Base-by-base conservation (phyloP, 2,888 invertebrate species). In the Machimus atricapillus region DNA sequence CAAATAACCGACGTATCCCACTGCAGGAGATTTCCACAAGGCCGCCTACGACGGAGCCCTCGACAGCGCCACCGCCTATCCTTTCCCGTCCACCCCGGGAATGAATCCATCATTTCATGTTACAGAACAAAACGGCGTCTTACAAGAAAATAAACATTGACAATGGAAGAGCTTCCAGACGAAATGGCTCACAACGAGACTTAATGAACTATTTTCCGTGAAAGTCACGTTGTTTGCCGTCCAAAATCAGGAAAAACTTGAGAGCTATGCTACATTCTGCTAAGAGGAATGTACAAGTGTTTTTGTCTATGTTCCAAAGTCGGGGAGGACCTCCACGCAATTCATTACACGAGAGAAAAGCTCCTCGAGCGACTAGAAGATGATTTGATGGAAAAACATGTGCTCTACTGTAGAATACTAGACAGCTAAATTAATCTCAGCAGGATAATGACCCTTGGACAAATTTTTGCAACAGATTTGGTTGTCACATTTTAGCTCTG, bases 201-300 rank as follows among this genome's bases (percentile, higher is more conserved):
- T 76, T 76, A 76, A 76, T 76, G 76, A 76, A 76, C 76, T 76
- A 76, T 76, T 76, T 76, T 37, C 76, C 27, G 76, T 34, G 37
- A 76, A 76, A 76, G 76, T 76, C 76, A 76, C 76, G 76, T 76
- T 76, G 27, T 76, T 37, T 76, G 76, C 37, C 76, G 76, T 76
- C 76, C 76, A 37, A 37, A 76, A 37, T 76, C 76, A 76, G 76
- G 37, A 76, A 76, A 66, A 66, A 66, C 66, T 66, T 27, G 66
- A 66, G 27, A 66, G 66, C 27, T 23, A 66, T 66, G 66, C 12
- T 66, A 66, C 66, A 66, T 9, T 66, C 27, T 23, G 12, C 23
- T 27, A 66, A 27, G 66, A 23, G 66, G 58, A 8, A 66, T 66
- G 12, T 66, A 66, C 66, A 66, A 66, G 66, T 19, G 66, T 66